phyloP scores from a whole-genome alignment of 37 sponge, comb jelly and placozoan genomes.

The Mnemiopsis leidyi region DNA sequence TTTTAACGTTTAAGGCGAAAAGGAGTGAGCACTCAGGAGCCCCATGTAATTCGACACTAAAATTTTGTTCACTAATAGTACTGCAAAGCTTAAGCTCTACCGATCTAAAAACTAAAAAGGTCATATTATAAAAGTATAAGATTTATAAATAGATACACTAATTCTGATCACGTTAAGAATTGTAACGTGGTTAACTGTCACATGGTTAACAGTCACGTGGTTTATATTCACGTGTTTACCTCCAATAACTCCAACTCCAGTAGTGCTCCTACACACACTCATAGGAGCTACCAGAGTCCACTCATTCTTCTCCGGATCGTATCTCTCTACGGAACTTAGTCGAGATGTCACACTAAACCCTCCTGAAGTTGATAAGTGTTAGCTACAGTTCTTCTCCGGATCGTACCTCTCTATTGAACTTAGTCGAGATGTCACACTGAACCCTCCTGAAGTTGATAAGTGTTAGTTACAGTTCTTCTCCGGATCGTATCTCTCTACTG shows the following conservation, averaged over 20 bases:
- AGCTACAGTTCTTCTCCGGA: conserved; percentile 68
- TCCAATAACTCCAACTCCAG: conserved; percentile 76
- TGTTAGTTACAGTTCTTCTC: no score
- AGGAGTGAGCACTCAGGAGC: no score
- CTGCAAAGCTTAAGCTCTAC: no score
- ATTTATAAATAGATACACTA: no score
- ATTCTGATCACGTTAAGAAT: no score
- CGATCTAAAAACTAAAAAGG: no score
- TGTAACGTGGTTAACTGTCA: background rate
- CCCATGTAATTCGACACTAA: no score
- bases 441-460: conserved; percentile 56
- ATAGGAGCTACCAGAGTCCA: conserved; percentile 77
- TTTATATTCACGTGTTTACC: background rate
- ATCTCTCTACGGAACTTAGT: conserved; percentile 68
- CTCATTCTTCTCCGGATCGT: conserved; percentile 72
- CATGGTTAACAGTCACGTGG: background rate
- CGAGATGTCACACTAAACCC: conserved; percentile 46
- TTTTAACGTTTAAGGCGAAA: no score
- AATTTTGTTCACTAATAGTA: no score
- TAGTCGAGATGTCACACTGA: conserved; percentile 35
- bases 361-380: no score
- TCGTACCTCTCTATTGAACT: conserved; percentile 74
- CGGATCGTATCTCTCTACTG: conserved; percentile 76
- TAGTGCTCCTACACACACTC: conserved; percentile 75
- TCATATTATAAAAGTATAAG: no score